phyloP scores from a whole-genome alignment of 2,113 vertebrate genomes.

The Porphyrio hochstetteri region DNA sequence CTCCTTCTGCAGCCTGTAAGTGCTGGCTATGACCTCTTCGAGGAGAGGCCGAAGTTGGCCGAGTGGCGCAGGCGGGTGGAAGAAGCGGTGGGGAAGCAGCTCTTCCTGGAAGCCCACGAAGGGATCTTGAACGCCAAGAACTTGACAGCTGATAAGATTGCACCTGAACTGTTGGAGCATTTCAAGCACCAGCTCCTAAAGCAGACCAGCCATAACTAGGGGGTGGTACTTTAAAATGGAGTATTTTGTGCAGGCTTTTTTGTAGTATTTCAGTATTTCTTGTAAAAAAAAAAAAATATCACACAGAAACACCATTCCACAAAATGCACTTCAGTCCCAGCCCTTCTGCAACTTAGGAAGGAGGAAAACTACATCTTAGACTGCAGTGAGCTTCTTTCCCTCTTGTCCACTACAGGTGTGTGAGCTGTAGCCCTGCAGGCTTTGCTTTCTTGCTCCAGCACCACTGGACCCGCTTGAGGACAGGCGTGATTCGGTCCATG shows the following conservation, averaged over 20 bases:
- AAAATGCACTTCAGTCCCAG: neutral
- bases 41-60: slow-evolving; percentile 63
- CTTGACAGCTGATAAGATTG: slow-evolving; percentile 33
- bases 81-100: slow-evolving; percentile 71
- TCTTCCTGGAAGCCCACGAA: slow-evolving; percentile 79
- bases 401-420: neutral
- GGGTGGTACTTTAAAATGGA: neutral
- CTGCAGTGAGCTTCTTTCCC: neutral
- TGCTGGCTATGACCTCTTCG: slow-evolving; percentile 74
- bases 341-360: neutral
- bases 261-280: neutral
- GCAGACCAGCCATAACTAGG: slow-evolving; percentile 14
- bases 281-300: neutral
- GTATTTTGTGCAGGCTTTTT: neutral
- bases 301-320: neutral
- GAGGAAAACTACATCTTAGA: neutral
- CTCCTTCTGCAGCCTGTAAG: slow-evolving; percentile 73
- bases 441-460: neutral
- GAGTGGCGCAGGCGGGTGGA: slow-evolving; percentile 82
- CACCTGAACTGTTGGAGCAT: slow-evolving; percentile 38
- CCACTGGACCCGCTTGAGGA: neutral
- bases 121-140: slow-evolving; percentile 44
- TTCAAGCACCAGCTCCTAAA: slow-evolving; percentile 70
- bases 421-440: neutral
- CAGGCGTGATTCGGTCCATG: neutral